phyloP scores from a whole-genome alignment of 2,888 invertebrate species.

The Ametastegia equiseti region DNA sequence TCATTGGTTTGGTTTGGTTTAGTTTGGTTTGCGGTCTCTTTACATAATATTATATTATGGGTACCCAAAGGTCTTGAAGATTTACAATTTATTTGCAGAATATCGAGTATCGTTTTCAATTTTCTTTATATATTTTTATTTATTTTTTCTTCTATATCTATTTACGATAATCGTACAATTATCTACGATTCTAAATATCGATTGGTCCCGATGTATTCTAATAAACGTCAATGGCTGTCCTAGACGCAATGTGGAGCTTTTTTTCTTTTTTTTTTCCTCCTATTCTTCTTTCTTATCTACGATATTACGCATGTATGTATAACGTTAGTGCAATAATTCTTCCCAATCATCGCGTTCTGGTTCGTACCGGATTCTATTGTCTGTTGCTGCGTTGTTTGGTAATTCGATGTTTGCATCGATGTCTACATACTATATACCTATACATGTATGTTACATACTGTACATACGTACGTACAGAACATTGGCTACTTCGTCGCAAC shows the following conservation, averaged over 20 bases:
- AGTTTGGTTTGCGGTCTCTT: neutral
- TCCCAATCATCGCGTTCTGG: slow-evolving; percentile 63
- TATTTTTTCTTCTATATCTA: too few relatives aligned
- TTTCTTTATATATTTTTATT: neutral
- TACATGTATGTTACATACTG: neutral
- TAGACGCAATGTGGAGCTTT: too few relatives aligned
- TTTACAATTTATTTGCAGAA: neutral
- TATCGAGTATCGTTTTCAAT: neutral
- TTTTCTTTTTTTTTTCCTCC: neutral
- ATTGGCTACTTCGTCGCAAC: neutral
- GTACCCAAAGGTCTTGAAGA: neutral
- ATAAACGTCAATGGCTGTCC: too few relatives aligned
- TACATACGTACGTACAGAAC: too few relatives aligned
- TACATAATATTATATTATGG: neutral
- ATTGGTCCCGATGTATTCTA: too few relatives aligned
- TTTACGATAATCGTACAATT: too few relatives aligned
- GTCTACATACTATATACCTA: neutral
- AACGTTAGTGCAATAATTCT: neutral
- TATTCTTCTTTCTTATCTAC: neutral
- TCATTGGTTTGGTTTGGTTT: neutral
- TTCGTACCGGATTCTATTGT: slow-evolving; percentile 68
- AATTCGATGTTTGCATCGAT: slow-evolving; percentile 32
- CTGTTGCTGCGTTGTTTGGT: slow-evolving; percentile 27
- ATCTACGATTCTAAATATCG: too few relatives aligned
- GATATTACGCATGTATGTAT: too few relatives aligned